phyloP scores from a whole-genome alignment of 2,888 invertebrate species.

The Notodonta dromedarius region DNA sequence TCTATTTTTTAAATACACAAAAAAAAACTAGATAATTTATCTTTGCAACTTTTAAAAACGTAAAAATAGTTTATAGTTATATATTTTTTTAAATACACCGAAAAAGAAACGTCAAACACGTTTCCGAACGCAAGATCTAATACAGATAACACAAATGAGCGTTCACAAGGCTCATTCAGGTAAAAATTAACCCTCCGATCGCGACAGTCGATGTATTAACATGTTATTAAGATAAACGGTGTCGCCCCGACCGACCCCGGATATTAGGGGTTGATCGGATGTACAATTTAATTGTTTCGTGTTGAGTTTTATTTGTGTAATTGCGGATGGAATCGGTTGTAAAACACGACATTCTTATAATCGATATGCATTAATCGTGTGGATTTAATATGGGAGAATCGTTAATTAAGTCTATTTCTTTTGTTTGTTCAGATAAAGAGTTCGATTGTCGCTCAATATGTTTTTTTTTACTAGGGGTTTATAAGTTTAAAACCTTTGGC shows the following conservation, averaged over 20 bases:
- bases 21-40: conserved; percentile 11
- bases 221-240: conserved; percentile 74
- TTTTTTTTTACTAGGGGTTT: no score
- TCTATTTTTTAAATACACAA: conserved; percentile 19
- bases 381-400: conserved; percentile 20
- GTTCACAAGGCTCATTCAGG: conserved; percentile 53
- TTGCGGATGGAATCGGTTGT: conserved; percentile 45
- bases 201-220: conserved; percentile 55
- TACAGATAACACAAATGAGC: conserved; percentile 62
- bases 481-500: no score
- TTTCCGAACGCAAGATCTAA: conserved; percentile 50
- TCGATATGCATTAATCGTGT: conserved; percentile 40
- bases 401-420: neutral
- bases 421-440: no score
- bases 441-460: no score
- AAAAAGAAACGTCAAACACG: neutral
- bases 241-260: conserved; percentile 52
- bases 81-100: neutral
- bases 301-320: conserved; percentile 40
- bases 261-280: conserved; percentile 56
- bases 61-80: neutral
- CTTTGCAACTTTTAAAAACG: neutral
- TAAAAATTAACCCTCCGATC: conserved; percentile 54
- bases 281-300: conserved; percentile 41
- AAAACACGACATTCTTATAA: conserved; percentile 41